Percentiles rank a stretch among this genome's conserved stretches.
These are phyloP conservation scores for Microcebus lehilahytsara DNA, from an alignment of 2,113 vertebrate species.

Conservation along the genomic window DNA sequence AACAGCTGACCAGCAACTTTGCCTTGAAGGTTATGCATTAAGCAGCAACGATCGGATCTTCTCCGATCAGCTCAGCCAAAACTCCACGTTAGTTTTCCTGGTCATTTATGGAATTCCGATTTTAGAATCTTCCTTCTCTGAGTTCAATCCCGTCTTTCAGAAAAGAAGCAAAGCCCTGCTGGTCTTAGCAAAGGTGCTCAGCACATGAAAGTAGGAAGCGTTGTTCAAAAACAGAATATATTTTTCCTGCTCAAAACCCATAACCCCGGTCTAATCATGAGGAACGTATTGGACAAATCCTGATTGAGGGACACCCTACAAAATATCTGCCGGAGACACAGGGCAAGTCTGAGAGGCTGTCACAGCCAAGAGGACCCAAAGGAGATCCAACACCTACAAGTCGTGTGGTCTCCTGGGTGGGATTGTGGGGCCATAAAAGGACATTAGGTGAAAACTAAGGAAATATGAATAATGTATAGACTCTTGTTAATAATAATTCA, in stretches of 20 bases:
- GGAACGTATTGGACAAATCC: not conserved
- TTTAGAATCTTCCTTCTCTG: not conserved
- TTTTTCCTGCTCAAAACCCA: not conserved
- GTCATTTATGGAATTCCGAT: not conserved
- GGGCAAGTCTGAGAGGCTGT: not conserved
- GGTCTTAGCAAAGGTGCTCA: not conserved
- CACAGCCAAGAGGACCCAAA: not conserved
- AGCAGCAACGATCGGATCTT: no score
- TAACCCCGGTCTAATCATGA: not conserved
- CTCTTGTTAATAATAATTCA: not conserved
- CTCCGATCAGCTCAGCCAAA: not conserved
- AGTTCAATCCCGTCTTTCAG: not conserved
- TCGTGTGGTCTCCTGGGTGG: not conserved
- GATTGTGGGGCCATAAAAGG: not conserved
- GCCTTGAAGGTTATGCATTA: not conserved
- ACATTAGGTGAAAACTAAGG: not conserved
- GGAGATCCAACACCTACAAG: rapidly evolving
- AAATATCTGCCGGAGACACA: not conserved
- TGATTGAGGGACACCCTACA: not conserved
- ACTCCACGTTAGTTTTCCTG: not conserved
- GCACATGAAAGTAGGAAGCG: not conserved
- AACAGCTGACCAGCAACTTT: not conserved
- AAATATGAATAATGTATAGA: not conserved
- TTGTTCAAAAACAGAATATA: not conserved
- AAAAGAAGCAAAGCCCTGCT: not conserved